Evolutionary conservation across 2,888 invertebrate genomes (phyloP).

Genomic region (Mellilla xanthometata): DNA sequence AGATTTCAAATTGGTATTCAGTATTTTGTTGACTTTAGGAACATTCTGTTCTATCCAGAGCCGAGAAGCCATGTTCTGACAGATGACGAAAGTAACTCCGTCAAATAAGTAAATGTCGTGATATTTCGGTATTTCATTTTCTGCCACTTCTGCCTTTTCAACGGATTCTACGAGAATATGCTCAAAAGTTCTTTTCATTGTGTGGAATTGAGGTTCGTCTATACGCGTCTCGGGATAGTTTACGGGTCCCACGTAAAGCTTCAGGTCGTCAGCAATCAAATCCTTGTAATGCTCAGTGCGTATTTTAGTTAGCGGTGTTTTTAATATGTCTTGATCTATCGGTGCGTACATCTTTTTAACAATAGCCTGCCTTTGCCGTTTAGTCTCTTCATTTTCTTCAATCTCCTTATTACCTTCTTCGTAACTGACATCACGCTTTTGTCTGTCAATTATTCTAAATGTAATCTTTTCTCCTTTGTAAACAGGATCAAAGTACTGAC

Average conservation of each 20-base stretch:
- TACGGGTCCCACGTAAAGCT: slow-evolving; percentile 63
- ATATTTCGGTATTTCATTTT: slow-evolving; percentile 51
- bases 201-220: slow-evolving; percentile 57
- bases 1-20: slow-evolving; percentile 53
- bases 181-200: slow-evolving; percentile 58
- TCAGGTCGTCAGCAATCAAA: slow-evolving; percentile 65
- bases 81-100: slow-evolving; percentile 71
- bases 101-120: slow-evolving; percentile 72
- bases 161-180: slow-evolving; percentile 46
- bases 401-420: slow-evolving; percentile 46
- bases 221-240: slow-evolving; percentile 66
- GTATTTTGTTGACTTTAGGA: slow-evolving; percentile 40
- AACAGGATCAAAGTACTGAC: slow-evolving; percentile 54
- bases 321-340: slow-evolving; percentile 53
- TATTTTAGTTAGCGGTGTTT: slow-evolving; percentile 54
- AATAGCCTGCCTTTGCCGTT: slow-evolving; percentile 43
- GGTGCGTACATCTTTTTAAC: slow-evolving; percentile 56
- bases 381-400: slow-evolving; percentile 35
- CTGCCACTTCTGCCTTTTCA: slow-evolving; percentile 36
- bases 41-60: slow-evolving; percentile 56
- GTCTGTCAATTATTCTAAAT: slow-evolving; percentile 67
- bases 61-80: slow-evolving; percentile 52
- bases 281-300: slow-evolving; percentile 67
- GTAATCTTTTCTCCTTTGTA: slow-evolving; percentile 57
- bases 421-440: slow-evolving; percentile 58